These are phyloP conservation scores for Sardina pilchardus DNA, from an alignment of 2,113 vertebrate genomes.

Conservation along the genomic window DNA sequence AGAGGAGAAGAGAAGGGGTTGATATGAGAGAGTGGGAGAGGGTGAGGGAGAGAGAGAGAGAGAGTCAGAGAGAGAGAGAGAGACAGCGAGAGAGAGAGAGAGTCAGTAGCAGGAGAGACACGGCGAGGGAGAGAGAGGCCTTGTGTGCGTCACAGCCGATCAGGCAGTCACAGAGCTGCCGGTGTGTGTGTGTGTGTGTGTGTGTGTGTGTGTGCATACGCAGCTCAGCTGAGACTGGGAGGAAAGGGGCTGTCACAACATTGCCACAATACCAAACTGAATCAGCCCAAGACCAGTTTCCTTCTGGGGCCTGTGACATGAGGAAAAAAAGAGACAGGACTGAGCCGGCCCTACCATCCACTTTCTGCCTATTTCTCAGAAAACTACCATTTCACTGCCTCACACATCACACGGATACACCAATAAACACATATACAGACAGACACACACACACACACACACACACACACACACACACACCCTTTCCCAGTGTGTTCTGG, in stretches of 20 bases:
- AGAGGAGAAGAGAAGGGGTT: background rate
- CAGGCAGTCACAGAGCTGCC: conserved; percentile 46
- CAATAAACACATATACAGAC: background rate
- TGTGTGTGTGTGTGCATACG: background rate
- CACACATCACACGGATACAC: background rate
- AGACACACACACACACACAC: too few species aligned
- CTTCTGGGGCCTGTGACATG: background rate
- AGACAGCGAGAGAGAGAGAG: background rate
- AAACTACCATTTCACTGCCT: too few species aligned
- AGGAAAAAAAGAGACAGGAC: background rate
- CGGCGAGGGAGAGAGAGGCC: background rate
- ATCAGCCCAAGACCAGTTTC: background rate
- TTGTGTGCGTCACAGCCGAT: conserved; percentile 29
- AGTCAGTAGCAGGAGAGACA: background rate
- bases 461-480: background rate
- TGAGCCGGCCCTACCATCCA: background rate
- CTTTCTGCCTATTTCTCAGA: background rate
- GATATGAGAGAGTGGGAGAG: background rate
- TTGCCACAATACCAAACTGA: background rate
- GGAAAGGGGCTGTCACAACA: background rate
- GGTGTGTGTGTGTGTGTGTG: conserved; percentile 25
- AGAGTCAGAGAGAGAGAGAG: background rate
- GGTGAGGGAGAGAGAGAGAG: background rate
- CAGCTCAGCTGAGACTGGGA: background rate
- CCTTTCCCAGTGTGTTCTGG: background rate